Conservation (phyloP, 2,888 invertebrate genomes). For the Netelia melanura region DNA sequence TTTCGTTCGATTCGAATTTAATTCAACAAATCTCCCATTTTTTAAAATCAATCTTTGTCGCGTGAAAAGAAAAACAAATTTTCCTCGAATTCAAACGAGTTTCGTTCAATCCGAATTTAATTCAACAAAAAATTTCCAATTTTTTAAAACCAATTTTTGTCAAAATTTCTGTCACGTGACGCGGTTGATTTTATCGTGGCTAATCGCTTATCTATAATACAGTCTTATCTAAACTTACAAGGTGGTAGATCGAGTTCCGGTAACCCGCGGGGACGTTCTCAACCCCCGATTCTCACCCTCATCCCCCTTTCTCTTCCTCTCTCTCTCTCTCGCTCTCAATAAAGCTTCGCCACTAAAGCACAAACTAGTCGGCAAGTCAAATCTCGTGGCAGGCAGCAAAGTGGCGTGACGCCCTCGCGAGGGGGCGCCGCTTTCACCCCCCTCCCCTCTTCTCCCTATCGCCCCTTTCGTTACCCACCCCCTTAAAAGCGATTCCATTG, state of each 20-base stretch:
- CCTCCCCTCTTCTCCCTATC: background rate
- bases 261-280: background rate
- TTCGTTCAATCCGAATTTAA: no score
- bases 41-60: no score
- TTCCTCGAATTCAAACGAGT: no score
- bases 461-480: constrained; percentile 8
- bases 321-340: background rate
- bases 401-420: constrained; percentile 65
- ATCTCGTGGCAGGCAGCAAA: constrained; percentile 60
- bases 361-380: constrained; percentile 57
- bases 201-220: background rate
- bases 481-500: constrained; percentile 68
- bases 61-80: no score
- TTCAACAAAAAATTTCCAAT: no score
- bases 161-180: background rate
- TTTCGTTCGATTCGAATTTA: no score
- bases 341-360: background rate
- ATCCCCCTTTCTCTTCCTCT: background rate
- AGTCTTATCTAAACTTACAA: background rate
- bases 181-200: background rate
- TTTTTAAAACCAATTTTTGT: no score
- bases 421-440: background rate
- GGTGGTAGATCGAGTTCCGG: constrained; percentile 5
- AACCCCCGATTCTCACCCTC: constrained; percentile 3
- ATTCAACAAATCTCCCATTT: no score